A percentile compares a stretch with the other conserved stretches of the same genome.
Evolutionary conservation across 2,113 vertebrate genomes (phyloP).

Genomic region (Equus quagga): DNA sequence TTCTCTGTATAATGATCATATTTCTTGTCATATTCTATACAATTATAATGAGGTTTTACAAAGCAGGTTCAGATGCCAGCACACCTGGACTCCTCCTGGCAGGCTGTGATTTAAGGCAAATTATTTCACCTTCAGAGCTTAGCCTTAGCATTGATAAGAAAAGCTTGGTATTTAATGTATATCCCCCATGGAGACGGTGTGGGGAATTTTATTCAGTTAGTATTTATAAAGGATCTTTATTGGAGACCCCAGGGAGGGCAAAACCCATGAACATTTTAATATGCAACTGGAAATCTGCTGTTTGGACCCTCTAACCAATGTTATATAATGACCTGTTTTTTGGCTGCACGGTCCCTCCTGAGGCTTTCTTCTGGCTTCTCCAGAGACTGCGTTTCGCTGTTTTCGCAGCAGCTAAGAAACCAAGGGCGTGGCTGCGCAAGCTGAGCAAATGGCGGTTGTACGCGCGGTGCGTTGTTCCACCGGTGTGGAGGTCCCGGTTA

Average conservation of each 20-base stretch:
- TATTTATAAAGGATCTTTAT: constrained; percentile 57
- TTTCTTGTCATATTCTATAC: constrained; percentile 62
- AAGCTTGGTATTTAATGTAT: constrained; percentile 38
- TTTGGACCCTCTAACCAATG: neutral
- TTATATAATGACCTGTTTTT: neutral
- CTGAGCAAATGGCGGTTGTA: neutral
- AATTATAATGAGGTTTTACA: constrained; percentile 59
- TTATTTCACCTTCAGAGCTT: constrained; percentile 56
- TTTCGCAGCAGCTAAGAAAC: neutral
- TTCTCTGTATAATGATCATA: constrained; percentile 52
- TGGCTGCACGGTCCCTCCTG: neutral
- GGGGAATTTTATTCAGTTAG: constrained; percentile 28
- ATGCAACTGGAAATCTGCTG: neutral
- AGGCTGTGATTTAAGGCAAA: neutral
- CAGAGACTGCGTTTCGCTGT: neutral
- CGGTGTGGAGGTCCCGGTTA: neutral
- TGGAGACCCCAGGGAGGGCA: neutral
- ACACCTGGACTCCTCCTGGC: constrained; percentile 60
- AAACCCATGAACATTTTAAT: constrained; percentile 23
- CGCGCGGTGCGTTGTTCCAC: neutral
- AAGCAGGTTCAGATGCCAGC: constrained; percentile 45
- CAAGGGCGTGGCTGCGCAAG: neutral
- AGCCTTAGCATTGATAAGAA: constrained; percentile 59
- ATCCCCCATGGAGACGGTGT: neutral
- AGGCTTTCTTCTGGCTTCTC: constrained; percentile 38